Evolutionary conservation across 2,888 invertebrate genomes (phyloP), one percentile per base, ranked within the genome.

Genomic region (Ceratothoa steindachneri): DNA sequence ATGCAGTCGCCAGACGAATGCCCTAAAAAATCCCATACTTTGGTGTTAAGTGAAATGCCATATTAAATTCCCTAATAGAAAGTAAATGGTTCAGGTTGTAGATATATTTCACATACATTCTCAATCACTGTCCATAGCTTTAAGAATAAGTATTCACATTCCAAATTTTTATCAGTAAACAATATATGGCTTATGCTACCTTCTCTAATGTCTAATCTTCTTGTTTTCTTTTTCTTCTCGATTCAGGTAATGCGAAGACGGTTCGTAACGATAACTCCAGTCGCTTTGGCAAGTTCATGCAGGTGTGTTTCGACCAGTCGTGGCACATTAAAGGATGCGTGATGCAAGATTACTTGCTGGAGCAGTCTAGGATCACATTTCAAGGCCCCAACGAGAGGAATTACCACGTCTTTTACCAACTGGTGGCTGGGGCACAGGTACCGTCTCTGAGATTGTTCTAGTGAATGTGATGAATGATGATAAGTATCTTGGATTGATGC

Each of bases 231-330:
- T 60, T 19, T 60, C 27, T 9, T 24, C 60, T 60, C 60, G 5
- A 9, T 84, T 31, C 83, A 94, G 94, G 94, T 72, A 95, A 95
- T 85, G 95, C 95, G 0, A 95, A 93, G 86, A 95, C 95, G 0
- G 92, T 95, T 12, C 88, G 95, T 66, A 95, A 95, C 83, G 95
- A 95, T 85, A 95, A 95, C 85, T 94, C 94, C 15, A 93, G 93
- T 52, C 88, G 95, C 9, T 95, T 95, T 85, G 95, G 95, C n/a
- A 95, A 95, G 85, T 95, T 95, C 84, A 95, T 95, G 88, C 95
- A 95, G 85, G 93, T 95, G 5, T 93, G 95, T 83, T 90, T 95
- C 83, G 95, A 95, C 85, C 89, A 89, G 77, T 89, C 92, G 81
- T 93, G 93, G 86, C 92, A 92, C 85, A 95, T 95, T 82, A 91